Conservation (phyloP, 35 echinoderm and acorn worm species). For the Stichopus chloronotus region DNA sequence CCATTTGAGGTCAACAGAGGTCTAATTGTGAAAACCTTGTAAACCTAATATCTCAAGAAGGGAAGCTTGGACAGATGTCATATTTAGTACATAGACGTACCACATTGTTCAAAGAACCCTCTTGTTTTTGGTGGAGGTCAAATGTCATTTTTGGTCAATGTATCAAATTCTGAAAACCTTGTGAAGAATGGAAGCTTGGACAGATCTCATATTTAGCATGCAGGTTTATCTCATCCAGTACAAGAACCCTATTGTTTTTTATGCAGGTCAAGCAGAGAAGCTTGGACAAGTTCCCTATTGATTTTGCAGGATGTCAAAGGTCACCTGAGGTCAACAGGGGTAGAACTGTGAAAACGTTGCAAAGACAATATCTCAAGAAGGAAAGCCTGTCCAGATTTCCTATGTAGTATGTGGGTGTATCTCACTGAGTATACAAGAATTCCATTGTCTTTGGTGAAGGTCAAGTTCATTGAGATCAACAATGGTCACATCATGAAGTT, state of each 20-base stretch:
- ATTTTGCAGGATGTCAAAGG: not conserved
- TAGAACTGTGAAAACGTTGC: not conserved
- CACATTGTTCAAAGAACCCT: not conserved
- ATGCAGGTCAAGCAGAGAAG: too few relatives aligned
- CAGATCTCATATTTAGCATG: not conserved
- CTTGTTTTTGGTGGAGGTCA: slow-evolving; percentile 6
- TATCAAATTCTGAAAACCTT: not conserved
- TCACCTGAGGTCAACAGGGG: not conserved
- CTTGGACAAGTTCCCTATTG: too few relatives aligned
- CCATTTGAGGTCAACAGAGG: too few relatives aligned
- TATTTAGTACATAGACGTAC: not conserved
- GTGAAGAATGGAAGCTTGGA: not conserved
- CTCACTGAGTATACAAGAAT: not conserved
- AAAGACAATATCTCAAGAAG: not conserved
- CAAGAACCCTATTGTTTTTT: not conserved
- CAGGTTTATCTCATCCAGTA: not conserved
- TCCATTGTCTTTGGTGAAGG: too few relatives aligned
- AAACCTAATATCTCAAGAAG: too few relatives aligned
- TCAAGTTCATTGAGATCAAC: too few relatives aligned
- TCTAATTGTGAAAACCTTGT: too few relatives aligned
- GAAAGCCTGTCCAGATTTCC: not conserved
- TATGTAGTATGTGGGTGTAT: not conserved
- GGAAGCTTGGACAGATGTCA: too few relatives aligned
- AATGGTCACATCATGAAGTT: too few relatives aligned
- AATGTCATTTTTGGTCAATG: not conserved